Evolutionary conservation across 2,113 vertebrate genomes (phyloP), one percentile per base, ranked within the genome.

Genomic region (Gavia stellata): DNA sequence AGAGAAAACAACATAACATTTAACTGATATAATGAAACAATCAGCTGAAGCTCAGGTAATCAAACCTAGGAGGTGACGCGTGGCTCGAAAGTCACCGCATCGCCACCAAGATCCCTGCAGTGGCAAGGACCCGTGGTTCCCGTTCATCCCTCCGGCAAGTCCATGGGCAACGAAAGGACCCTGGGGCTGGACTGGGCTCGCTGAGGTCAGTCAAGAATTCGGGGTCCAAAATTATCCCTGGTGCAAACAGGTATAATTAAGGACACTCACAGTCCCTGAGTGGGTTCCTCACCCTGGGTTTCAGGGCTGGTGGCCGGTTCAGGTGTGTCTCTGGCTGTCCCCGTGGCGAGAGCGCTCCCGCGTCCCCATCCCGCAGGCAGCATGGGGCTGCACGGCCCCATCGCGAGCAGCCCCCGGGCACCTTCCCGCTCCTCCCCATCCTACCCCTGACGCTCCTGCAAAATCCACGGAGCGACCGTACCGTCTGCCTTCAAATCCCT

Each of bases 401-500:
- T 25, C 4, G 1, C 0, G 24, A 18, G 42, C 38, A 47, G 34
- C 9, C 42, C 44, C 36, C 1, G 4, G 68, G 52, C 63, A 31
- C 26, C 52, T 4, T 15, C 31, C 58, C 36, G 62, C 85, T 40
- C 31, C 67, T 72, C 31, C 28, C 29, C 0, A 1, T 6, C 44
- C 34, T 58, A 58, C 20, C n/a, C 72, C 45, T 45, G 2, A 24
- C 14, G 18, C 6, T 33, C 14, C 79, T 25, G 25, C 25, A 26
- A 14, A 49, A 38, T 1, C 34, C 33, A 3, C 1, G 11, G 18
- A 7, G 36, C 0, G 3, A 0, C 40, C 1, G 1, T 2, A 0
- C 20, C 0, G 4, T 3, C n/a, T 62, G 67, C 50, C 67, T 63
- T 45, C 80, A 9, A 4, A 33, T 9, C 40, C 45, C 34, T 58